phyloP scores from a whole-genome alignment of 2,888 invertebrate species.

The Argyresthia goedartella region DNA sequence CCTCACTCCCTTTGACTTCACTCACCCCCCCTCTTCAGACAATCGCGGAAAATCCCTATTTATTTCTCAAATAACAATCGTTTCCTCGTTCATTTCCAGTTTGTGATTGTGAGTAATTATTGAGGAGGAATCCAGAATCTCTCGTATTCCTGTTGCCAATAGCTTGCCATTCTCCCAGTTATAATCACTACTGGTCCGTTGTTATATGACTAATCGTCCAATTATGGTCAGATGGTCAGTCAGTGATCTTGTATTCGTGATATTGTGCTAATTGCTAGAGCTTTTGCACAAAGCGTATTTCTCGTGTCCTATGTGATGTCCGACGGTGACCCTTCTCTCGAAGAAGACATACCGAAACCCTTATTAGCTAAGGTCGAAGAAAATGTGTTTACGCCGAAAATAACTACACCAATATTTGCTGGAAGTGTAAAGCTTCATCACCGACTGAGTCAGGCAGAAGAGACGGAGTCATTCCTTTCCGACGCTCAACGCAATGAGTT shows the following conservation, averaged over 20 bases:
- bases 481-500: constrained; percentile 59
- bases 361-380: constrained; percentile 46
- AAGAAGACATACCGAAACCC: constrained; percentile 59
- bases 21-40: no score
- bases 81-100: no score
- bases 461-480: constrained; percentile 49
- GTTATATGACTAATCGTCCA: neutral
- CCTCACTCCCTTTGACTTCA: no score
- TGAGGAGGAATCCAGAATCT: no score
- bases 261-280: constrained; percentile 4
- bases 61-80: no score
- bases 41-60: no score
- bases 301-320: constrained; percentile 47
- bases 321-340: constrained; percentile 65
- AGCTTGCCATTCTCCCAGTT: no score
- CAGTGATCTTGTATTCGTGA: neutral
- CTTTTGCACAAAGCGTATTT: neutral
- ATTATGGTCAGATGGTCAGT: neutral
- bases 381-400: constrained; percentile 61
- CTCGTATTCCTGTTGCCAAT: no score
- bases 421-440: constrained; percentile 52
- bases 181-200: no score
- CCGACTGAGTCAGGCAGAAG: constrained; percentile 43
- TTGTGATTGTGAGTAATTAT: neutral
- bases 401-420: constrained; percentile 52